phyloP scores from a whole-genome alignment of 2,113 vertebrate genomes.

The Sapayoa aenigma region DNA sequence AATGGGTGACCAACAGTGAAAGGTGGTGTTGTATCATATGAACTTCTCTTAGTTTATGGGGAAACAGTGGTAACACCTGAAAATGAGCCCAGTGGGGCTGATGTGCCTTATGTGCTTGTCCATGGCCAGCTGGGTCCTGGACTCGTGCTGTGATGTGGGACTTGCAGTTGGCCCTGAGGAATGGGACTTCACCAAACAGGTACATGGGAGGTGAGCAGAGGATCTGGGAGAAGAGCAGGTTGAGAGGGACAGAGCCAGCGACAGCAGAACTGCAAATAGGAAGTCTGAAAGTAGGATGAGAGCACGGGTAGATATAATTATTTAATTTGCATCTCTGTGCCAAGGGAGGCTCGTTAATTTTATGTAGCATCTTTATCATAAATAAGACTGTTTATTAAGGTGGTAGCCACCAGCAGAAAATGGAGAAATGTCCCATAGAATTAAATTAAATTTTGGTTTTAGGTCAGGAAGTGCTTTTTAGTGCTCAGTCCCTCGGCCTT shows the following conservation, averaged over 20 bases:
- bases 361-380: not conserved
- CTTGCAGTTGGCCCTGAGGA: not conserved
- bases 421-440: not conserved
- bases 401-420: not conserved
- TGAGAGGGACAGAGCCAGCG: rapidly evolving
- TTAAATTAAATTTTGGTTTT: conserved; percentile 6
- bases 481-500: not conserved
- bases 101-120: rapidly evolving
- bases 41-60: not conserved
- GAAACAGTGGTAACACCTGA: not conserved
- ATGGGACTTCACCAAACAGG: not conserved
- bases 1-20: rapidly evolving
- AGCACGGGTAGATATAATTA: rapidly evolving
- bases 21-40: not conserved
- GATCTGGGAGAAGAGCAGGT: not conserved
- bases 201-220: not conserved
- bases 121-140: rapidly evolving
- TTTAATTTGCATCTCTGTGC: not conserved
- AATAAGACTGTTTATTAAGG: not conserved
- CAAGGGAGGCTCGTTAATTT: not conserved
- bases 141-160: rapidly evolving
- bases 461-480: not conserved
- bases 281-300: not conserved
- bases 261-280: not conserved
- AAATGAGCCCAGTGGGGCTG: not conserved